Evolutionary conservation across 2,113 vertebrate species (phyloP).

Genomic region (Equus przewalskii): DNA sequence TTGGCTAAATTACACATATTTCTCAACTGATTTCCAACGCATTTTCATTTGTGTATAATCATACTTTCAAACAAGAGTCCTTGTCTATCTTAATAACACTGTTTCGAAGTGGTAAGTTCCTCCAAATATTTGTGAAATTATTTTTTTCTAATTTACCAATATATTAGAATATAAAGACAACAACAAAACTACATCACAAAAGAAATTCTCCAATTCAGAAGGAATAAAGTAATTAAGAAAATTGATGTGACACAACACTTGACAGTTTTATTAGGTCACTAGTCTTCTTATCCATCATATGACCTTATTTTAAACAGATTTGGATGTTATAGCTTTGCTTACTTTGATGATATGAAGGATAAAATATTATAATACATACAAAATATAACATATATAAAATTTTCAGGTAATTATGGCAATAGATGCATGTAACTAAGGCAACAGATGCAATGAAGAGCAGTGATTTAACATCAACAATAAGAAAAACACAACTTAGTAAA

Average conservation of each 20-base stretch:
- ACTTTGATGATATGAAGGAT: neutral
- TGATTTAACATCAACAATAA: conserved; percentile 4
- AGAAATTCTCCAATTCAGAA: neutral
- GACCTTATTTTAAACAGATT: neutral
- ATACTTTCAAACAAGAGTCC: neutral
- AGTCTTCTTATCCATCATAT: neutral
- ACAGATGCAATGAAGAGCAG: neutral
- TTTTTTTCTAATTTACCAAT: neutral
- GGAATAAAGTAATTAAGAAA: neutral
- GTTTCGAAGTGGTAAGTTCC: neutral
- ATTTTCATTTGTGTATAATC: neutral
- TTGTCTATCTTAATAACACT: neutral
- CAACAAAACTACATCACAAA: neutral
- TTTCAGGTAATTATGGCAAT: too few species aligned
- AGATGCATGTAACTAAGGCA: neutral
- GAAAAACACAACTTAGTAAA: neutral
- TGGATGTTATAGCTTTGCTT: neutral
- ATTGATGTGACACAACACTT: neutral
- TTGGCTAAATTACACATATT: neutral
- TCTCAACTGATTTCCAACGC: neutral
- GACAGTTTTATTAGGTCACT: neutral
- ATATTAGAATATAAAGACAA: neutral
- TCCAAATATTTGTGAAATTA: neutral
- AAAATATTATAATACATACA: neutral
- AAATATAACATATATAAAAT: too few species aligned